These are phyloP conservation scores for Rhodinocichla rosea DNA, from an alignment of 2,113 vertebrate genomes.

Conservation along the genomic window DNA sequence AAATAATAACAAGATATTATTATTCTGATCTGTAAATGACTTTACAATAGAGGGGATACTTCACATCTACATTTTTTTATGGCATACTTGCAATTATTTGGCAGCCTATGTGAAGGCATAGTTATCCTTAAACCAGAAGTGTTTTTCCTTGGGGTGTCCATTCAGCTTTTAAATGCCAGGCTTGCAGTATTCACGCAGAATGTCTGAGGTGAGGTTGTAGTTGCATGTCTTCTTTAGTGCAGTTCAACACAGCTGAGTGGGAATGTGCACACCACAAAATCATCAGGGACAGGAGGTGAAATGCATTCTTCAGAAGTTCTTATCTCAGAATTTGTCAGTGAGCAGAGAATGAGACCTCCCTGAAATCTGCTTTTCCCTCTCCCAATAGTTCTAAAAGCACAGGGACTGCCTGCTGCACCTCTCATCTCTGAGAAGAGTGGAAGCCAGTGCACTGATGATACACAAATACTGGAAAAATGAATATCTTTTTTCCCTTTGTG, in stretches of 20 bases:
- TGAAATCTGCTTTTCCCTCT: neutral
- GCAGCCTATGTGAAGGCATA: neutral
- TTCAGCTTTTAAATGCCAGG: neutral
- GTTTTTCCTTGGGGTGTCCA: neutral
- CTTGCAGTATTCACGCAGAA: neutral
- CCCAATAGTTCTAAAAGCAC: neutral
- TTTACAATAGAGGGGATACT: neutral
- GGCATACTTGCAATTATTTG: neutral
- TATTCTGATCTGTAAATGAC: neutral
- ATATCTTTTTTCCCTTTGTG: neutral
- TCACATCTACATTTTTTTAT: neutral
- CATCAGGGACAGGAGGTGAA: neutral
- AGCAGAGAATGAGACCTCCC: neutral
- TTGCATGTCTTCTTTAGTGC: rapidly evolving
- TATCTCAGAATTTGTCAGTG: neutral
- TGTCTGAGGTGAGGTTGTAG: neutral
- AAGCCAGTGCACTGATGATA: neutral
- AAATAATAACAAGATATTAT: neutral
- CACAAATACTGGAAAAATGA: neutral
- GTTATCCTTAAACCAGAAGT: neutral
- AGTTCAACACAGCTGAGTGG: neutral
- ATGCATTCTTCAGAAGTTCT: neutral
- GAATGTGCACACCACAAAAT: neutral
- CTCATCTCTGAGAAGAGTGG: neutral
- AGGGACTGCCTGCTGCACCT: rapidly evolving